These are phyloP conservation scores for Sardinella longiceps DNA, from an alignment of 2,797 vertebrate genomes.

Conservation along the genomic window DNA sequence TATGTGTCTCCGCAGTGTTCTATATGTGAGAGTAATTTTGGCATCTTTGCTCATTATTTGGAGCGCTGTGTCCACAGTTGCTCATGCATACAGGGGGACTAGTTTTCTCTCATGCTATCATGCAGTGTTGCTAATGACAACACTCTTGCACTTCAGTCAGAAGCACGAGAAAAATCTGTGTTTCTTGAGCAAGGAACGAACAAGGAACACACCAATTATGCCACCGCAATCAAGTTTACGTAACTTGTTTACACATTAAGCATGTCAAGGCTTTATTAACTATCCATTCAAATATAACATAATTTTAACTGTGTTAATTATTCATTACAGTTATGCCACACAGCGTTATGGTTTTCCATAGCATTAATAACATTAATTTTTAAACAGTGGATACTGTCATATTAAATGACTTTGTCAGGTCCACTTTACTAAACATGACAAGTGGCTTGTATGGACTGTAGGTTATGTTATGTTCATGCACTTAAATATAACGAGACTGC, in stretches of 20 bases:
- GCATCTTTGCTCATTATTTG: background rate
- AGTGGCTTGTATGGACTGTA: background rate
- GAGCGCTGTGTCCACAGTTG: background rate
- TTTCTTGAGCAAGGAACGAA: slow-evolving; percentile 2
- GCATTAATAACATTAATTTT: background rate
- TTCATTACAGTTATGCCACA: background rate
- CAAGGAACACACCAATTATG: slow-evolving; percentile 1
- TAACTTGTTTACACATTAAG: slow-evolving; percentile 23
- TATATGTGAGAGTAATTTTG: background rate
- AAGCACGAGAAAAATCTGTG: background rate
- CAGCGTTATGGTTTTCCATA: background rate
- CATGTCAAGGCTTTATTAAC: background rate
- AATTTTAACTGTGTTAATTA: background rate
- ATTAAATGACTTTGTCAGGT: background rate
- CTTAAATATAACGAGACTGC: background rate
- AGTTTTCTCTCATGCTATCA: background rate
- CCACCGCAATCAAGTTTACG: background rate
- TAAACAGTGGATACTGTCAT: background rate
- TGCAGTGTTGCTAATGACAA: background rate
- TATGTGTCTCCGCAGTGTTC: no score
- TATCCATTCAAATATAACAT: background rate
- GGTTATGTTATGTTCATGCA: background rate
- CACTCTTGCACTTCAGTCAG: background rate
- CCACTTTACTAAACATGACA: background rate
- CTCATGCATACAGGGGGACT: background rate